phyloP scores from a whole-genome alignment of 2,113 vertebrate genomes.

The Oreocharis arfaki region DNA sequence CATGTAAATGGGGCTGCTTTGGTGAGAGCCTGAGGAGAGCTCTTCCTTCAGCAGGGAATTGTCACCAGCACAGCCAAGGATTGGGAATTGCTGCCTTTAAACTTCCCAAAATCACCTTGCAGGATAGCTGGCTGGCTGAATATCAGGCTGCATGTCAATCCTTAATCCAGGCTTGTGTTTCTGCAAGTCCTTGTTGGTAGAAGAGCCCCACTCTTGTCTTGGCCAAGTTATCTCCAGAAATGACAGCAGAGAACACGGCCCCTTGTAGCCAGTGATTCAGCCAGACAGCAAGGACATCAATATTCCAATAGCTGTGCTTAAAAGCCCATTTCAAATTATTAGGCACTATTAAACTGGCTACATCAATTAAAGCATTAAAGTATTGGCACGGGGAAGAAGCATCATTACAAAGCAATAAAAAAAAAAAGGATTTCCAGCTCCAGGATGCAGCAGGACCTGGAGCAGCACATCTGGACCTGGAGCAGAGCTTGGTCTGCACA shows the following conservation, averaged over 20 bases:
- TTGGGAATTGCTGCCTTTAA: background rate
- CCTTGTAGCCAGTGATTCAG: background rate
- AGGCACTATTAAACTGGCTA: background rate
- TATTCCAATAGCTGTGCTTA: constrained; percentile 16
- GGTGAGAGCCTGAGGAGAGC: background rate
- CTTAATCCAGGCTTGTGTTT: background rate
- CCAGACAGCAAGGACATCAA: background rate
- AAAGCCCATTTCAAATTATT: constrained; percentile 8
- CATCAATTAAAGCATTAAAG: constrained; percentile 3
- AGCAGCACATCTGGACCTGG: background rate
- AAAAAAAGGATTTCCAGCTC: background rate
- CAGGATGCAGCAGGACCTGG: background rate
- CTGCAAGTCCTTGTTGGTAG: background rate
- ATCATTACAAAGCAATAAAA: background rate
- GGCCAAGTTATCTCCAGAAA: background rate
- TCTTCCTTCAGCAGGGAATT: background rate
- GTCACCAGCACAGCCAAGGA: background rate
- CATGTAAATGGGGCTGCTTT: background rate
- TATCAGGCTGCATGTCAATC: background rate
- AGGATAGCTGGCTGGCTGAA: background rate
- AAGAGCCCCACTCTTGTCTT: background rate
- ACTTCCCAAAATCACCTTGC: background rate
- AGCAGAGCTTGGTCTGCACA: background rate
- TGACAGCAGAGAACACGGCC: background rate
- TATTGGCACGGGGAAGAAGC: background rate